Evolutionary conservation across 2,888 invertebrate species (phyloP), one percentile per base, ranked within the genome.

Genomic region (Xylota sylvarum): DNA sequence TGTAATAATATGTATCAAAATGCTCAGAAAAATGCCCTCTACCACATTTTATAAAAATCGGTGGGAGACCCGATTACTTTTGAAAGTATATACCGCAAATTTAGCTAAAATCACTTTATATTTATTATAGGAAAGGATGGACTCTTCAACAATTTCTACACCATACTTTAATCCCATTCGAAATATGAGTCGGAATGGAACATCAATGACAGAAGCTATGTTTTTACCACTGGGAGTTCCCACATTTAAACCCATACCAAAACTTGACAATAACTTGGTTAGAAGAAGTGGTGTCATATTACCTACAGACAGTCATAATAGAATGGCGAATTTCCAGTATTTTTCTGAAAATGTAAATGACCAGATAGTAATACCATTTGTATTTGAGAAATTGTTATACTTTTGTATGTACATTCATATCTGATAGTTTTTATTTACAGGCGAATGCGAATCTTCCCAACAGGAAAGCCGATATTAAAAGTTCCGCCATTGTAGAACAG

Each of bases 221-320:
- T 94, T 94, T 0, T 91, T 94, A 89, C 93, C 94, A 2, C 92
- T 94, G 92, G 94, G 94, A 7, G 95, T 97, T 7, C 97, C 97
- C 37, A 95, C 96, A 0, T 97, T 97, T 92, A 96, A 94, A 90
- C 97, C 97, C 0, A 93, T 97, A 88, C 96, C 97, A 30, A 83
- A 56, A 46, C n/a, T 30, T 55, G 6, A 9, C 12, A 72, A 32
- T 19, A 40, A 58, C 14, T 14, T 40, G 17, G n/a, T 65, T 0
- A 64, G 77, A 27, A 73, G 73, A 35, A 80, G n/a, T 27, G 69
- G 50, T 62, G 40, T 56, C 4, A 5, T 56, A 17, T 88, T 40
- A 23, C 0, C 30, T 14, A 23, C 43, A 40, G 46, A 19, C 12
- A 30, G 46, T n/a, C 9, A 46, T 4, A 50, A 12, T 23, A 12